Evolutionary conservation across 2,888 invertebrate genomes (phyloP).

Genomic region (Eupithecia vulgata): DNA sequence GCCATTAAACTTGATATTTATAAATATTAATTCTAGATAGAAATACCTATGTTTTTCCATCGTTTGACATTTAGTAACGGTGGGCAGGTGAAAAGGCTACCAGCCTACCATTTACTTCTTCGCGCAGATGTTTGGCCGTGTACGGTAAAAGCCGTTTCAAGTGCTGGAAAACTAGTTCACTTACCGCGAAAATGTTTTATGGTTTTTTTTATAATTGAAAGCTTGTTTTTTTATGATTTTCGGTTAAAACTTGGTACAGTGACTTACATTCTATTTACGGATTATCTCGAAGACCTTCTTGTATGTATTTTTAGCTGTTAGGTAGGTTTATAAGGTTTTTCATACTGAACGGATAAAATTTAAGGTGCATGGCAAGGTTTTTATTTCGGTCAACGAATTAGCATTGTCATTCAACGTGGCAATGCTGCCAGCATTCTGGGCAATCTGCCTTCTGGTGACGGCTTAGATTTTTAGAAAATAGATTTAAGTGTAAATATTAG

Average conservation of each 20-base stretch:
- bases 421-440: no score
- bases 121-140: conserved; percentile 71
- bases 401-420: no score
- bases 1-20: conserved; percentile 8
- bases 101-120: conserved; percentile 50
- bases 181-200: conserved; percentile 8
- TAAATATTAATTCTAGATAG: conserved; percentile 3
- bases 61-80: conserved; percentile 78
- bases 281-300: background rate
- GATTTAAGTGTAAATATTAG: no score
- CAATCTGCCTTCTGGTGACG: no score
- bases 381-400: no score
- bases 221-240: background rate
- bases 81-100: conserved; percentile 71
- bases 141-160: conserved; percentile 53
- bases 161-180: conserved; percentile 7
- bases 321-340: no score
- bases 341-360: no score
- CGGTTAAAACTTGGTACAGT: background rate
- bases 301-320: no score
- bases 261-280: background rate
- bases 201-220: background rate
- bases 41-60: conserved; percentile 22
- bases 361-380: no score
- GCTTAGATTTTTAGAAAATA: no score